Conservation (phyloP, 2,888 invertebrate genomes). For the Eristalis intricaria region DNA sequence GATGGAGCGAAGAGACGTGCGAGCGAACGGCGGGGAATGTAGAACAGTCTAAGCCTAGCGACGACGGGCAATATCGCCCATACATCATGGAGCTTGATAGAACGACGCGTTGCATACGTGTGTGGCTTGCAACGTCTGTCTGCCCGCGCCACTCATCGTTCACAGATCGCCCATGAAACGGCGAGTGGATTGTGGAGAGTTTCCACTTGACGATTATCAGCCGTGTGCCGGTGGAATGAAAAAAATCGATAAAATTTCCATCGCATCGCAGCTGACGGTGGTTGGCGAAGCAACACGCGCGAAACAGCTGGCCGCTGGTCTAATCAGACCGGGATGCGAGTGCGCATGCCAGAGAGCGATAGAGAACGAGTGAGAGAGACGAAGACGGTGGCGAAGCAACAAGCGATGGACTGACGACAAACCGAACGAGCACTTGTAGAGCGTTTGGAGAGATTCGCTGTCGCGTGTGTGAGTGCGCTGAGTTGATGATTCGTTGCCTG, state of each 20-base stretch:
- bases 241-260: not conserved
- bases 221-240: not conserved
- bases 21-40: not conserved
- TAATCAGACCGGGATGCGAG: not conserved
- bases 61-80: not conserved
- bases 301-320: conserved; percentile 17
- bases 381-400: not conserved
- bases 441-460: conserved; percentile 34
- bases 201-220: conserved; percentile 12
- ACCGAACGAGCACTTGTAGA: conserved; percentile 36
- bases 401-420: conserved; percentile 6
- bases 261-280: not conserved
- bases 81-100: not conserved
- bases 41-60: not conserved
- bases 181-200: not conserved
- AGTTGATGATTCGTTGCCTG: conserved; percentile 7
- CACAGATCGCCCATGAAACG: conserved; percentile 6
- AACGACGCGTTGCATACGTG: not conserved
- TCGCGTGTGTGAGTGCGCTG: conserved; percentile 12
- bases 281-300: conserved; percentile 20
- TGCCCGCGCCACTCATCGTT: not conserved
- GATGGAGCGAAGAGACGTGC: not conserved
- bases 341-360: conserved; percentile 31
- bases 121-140: not conserved
- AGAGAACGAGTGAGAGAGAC: not conserved